These are phyloP conservation scores for Leptosomus discolor DNA, from an alignment of 2,113 vertebrate genomes.

Conservation along the genomic window DNA sequence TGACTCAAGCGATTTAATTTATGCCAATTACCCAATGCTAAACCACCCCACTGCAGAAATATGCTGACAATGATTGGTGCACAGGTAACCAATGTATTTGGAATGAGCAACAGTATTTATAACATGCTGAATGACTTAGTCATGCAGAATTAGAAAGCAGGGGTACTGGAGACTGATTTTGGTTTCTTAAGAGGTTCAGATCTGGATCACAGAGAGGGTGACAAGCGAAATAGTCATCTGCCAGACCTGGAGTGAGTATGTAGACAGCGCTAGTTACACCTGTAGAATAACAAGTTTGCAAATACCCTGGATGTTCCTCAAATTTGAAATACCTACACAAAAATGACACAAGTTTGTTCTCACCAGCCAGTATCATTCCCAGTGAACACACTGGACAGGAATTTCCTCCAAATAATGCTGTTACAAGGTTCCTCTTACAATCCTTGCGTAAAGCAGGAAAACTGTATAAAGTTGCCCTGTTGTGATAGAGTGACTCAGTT, in stretches of 20 bases:
- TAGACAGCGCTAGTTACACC: background rate
- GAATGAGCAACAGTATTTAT: background rate
- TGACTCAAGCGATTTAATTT: constrained; percentile 37
- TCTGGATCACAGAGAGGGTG: background rate
- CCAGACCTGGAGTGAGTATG: background rate
- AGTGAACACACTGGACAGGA: background rate
- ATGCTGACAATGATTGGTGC: background rate
- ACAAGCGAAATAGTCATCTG: background rate
- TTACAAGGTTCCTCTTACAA: background rate
- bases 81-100: background rate
- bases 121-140: background rate
- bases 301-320: background rate
- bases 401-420: background rate
- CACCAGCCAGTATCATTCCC: background rate
- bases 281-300: background rate
- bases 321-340: background rate
- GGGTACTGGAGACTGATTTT: background rate
- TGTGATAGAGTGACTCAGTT: background rate
- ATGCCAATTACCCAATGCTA: background rate
- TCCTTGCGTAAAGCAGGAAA: background rate
- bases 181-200: background rate
- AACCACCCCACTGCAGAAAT: background rate
- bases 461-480: background rate
- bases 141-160: background rate
- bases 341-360: background rate